Percentiles rank a stretch among this genome's conserved stretches.
phyloP scores from a whole-genome alignment of 1,140 invertebrate species.

The Pseudomyrmex pallidus region DNA sequence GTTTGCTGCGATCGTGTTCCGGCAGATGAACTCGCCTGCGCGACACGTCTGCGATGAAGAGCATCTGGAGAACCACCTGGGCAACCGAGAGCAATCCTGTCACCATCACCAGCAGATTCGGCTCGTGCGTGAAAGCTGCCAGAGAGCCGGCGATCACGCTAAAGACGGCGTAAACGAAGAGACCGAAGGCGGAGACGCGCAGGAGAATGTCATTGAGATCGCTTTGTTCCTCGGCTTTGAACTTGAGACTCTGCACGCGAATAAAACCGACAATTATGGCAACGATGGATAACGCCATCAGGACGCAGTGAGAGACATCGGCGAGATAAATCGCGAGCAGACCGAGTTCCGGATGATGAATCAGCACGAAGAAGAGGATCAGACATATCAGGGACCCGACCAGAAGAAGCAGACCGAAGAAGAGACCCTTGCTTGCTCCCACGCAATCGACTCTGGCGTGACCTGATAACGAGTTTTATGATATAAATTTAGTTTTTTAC shows the following conservation, averaged over 20 bases:
- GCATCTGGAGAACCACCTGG: constrained; percentile 95
- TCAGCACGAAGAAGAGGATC: constrained; percentile 97
- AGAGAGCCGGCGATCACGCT: constrained; percentile 95
- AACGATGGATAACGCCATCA: constrained; percentile 94
- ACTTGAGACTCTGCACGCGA: constrained; percentile 93
- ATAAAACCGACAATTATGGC: constrained; percentile 95
- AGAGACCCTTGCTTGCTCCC: constrained; percentile 96
- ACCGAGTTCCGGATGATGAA: constrained; percentile 92
- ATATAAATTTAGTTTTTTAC: background rate
- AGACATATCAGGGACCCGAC: constrained; percentile 96
- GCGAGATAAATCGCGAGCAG: constrained; percentile 95
- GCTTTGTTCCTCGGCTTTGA: constrained; percentile 94
- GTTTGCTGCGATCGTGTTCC: constrained; percentile 96
- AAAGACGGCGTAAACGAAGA: constrained; percentile 96
- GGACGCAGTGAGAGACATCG: constrained; percentile 94
- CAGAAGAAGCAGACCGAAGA: constrained; percentile 95
- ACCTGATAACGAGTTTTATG: constrained; percentile 81
- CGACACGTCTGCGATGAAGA: constrained; percentile 97
- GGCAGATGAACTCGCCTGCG: constrained; percentile 95
- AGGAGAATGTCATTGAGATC: constrained; percentile 96
- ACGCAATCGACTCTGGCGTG: constrained; percentile 95
- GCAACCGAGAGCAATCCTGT: constrained; percentile 94
- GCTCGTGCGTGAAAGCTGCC: constrained; percentile 93
- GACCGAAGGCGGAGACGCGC: constrained; percentile 95
- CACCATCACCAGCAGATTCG: constrained; percentile 95